phyloP scores from a whole-genome alignment of 2,797 vertebrate species.

The Coregonus sp. region DNA sequence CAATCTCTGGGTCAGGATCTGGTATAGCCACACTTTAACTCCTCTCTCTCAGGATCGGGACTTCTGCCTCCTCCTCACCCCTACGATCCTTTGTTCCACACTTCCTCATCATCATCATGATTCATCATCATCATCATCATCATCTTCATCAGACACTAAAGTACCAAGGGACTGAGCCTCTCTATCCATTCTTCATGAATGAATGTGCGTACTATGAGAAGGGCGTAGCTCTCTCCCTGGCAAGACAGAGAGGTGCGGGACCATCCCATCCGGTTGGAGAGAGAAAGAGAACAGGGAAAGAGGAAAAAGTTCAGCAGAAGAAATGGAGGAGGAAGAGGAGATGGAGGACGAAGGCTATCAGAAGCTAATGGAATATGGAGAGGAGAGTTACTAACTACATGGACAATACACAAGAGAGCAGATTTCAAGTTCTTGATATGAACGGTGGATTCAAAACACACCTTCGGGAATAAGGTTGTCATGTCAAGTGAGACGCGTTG shows the following conservation, averaged over 20 bases:
- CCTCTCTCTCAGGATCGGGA: constrained; percentile 73
- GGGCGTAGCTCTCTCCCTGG: constrained; percentile 74
- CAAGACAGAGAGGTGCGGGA: constrained; percentile 57
- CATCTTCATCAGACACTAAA: constrained; percentile 59
- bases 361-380: background rate
- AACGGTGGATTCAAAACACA: background rate
- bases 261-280: constrained; percentile 58
- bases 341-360: constrained; percentile 6
- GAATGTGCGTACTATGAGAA: constrained; percentile 84
- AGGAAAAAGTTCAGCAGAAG: background rate
- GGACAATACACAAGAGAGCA: background rate
- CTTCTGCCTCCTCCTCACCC: constrained; percentile 75
- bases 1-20: background rate
- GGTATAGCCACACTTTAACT: background rate
- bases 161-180: constrained; percentile 67
- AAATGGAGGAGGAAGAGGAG: constrained; percentile 27
- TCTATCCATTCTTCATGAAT: constrained; percentile 82
- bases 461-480: background rate
- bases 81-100: constrained; percentile 77
- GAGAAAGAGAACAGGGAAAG: constrained; percentile 37
- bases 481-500: background rate
- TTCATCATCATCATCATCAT: no score
- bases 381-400: background rate
- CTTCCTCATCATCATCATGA: constrained; percentile 60
- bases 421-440: background rate